Evolutionary conservation across 35 echinoderm and acorn worm species (phyloP).

Genomic region (Patiria miniata): DNA sequence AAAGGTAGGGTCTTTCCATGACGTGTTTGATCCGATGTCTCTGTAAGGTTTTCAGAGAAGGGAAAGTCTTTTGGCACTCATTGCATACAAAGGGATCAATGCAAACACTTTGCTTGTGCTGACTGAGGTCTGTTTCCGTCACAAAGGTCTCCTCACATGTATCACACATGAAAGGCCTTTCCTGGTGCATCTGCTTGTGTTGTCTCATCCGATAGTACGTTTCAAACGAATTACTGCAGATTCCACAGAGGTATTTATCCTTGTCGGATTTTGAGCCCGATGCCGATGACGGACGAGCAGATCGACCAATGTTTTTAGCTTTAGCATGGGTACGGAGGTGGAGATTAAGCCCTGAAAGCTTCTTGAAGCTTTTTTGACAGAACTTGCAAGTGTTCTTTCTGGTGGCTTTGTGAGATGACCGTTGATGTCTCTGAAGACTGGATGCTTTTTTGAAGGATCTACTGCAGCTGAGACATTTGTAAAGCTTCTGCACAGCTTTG

Average conservation of each 20-base stretch:
- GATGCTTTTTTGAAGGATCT: not conserved
- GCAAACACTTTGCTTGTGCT: not conserved
- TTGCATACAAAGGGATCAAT: not conserved
- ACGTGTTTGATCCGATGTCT: not conserved
- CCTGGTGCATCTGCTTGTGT: slow-evolving; percentile 17
- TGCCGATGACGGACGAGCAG: no score
- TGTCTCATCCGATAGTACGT: not conserved
- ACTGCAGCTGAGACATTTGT: not conserved
- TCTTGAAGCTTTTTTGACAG: not conserved
- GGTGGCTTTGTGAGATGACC: not conserved
- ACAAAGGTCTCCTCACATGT: not conserved
- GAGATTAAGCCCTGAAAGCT: no score
- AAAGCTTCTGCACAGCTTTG: not conserved
- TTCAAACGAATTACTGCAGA: not conserved
- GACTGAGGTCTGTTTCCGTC: not conserved
- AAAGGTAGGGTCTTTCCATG: not conserved
- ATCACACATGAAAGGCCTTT: slow-evolving; percentile 4
- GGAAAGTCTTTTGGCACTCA: not conserved
- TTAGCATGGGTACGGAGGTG: no score
- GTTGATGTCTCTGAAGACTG: not conserved
- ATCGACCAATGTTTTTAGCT: no score
- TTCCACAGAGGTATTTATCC: not conserved
- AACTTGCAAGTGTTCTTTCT: not conserved
- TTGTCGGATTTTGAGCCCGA: not conserved
- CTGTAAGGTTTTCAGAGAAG: not conserved